These are phyloP conservation scores for Pluvianellus socialis DNA, from an alignment of 2,113 vertebrate species.

Conservation along the genomic window DNA sequence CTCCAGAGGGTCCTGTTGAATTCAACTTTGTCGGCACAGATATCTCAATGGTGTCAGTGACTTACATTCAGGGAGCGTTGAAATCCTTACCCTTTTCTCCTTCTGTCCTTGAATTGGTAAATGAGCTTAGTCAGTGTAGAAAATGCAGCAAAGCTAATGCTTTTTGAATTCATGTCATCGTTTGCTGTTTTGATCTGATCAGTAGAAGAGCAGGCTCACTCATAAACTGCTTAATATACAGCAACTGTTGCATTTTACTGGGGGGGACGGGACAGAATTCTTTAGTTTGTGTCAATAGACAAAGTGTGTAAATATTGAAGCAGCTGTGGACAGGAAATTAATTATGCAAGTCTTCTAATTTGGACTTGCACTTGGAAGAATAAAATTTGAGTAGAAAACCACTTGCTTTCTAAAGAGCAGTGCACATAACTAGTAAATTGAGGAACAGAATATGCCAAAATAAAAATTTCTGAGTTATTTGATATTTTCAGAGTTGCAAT, in stretches of 20 bases:
- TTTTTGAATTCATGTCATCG: not conserved
- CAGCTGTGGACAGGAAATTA: not conserved
- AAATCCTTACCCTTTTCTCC: not conserved
- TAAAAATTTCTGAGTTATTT: not conserved
- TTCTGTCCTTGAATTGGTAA: slow-evolving; percentile 52
- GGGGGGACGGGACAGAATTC: not conserved
- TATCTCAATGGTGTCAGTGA: slow-evolving; percentile 37
- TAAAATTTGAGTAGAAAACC: not conserved
- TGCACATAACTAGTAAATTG: not conserved
- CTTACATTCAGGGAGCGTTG: not conserved
- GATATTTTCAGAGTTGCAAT: not conserved
- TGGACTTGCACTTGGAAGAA: not conserved
- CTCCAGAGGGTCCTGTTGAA: slow-evolving; percentile 46
- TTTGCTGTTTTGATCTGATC: not conserved
- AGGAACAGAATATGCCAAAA: not conserved
- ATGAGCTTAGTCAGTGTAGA: slow-evolving; percentile 16
- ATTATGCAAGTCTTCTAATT: not conserved
- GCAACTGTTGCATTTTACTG: not conserved
- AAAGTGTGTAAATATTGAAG: not conserved
- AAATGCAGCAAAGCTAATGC: not conserved
- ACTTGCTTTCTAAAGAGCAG: not conserved
- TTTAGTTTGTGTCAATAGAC: not conserved
- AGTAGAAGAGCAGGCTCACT: not conserved
- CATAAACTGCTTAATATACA: not conserved
- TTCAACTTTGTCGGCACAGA: slow-evolving; percentile 45